phyloP scores from a whole-genome alignment of 2,888 invertebrate species.

The Andrena bucephala region DNA sequence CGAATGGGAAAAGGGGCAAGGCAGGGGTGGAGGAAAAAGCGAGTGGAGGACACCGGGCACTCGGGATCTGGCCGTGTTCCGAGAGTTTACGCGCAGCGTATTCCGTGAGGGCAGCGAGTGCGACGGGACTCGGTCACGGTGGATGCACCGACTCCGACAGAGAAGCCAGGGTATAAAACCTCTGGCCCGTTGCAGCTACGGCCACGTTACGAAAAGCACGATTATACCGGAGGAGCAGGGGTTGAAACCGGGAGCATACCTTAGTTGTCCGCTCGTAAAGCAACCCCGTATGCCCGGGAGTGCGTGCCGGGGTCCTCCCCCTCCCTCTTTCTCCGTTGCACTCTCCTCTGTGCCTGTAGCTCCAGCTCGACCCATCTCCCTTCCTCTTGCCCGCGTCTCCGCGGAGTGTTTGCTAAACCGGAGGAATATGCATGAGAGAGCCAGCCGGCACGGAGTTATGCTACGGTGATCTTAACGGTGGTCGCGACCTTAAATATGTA shows the following conservation, averaged over 20 bases:
- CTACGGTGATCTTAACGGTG: constrained; percentile 82
- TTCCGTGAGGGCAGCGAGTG: constrained; percentile 66
- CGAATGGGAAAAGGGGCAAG: neutral
- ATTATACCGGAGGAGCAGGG: constrained; percentile 65
- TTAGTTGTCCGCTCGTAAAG: constrained; percentile 85
- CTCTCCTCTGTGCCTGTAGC: constrained; percentile 54
- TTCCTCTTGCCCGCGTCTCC: constrained; percentile 63
- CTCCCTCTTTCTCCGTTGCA: constrained; percentile 57
- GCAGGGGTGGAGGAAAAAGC: neutral
- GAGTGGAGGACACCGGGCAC: constrained; percentile 15
- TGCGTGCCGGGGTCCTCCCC: constrained; percentile 68
- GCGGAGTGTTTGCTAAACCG: constrained; percentile 76
- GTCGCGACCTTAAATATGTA: constrained; percentile 77
- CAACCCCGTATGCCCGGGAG: constrained; percentile 83
- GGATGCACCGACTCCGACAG: constrained; percentile 65
- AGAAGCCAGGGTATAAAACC: constrained; percentile 68
- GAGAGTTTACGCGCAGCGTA: constrained; percentile 69
- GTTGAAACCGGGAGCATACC: constrained; percentile 81
- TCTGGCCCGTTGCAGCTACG: constrained; percentile 67
- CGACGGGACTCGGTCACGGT: constrained; percentile 73
- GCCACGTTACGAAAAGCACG: constrained; percentile 76
- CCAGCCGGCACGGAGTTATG: constrained; percentile 76
- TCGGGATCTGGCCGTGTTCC: constrained; percentile 64
- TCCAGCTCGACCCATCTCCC: constrained; percentile 60
- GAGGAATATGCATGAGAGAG: constrained; percentile 83